Evolutionary conservation across 1,140 invertebrate genomes (phyloP), one percentile per base, ranked within the genome.

Genomic region (Dreissena rostriformis): DNA sequence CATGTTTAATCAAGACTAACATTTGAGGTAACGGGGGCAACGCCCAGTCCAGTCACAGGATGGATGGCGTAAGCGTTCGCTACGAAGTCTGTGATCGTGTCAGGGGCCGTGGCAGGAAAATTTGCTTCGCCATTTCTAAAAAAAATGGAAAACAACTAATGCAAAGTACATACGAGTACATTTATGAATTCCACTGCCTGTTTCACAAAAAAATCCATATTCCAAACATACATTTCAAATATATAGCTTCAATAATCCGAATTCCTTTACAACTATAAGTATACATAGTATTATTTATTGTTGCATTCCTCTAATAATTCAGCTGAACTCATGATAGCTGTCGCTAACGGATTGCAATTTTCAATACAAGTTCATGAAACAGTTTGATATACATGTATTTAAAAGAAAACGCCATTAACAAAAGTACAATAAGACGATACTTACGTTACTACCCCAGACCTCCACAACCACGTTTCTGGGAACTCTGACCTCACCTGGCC

Each of bases 21-120:
- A 61, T 86, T 75, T 14, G 84, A 57, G 22, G 57, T 71, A n/a
- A 49, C 22, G 0, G 78, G 53, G 28, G 78, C 72, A 8, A 99
- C 94, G 0, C 97, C 97, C 0, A 99, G 94, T 39, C 98, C 98
- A 77, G 96, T 93, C 14, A 96, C 94, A 0, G 96, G 94, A 93
- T 98, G 97, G 52, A 99, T 94, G 0, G 98, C 97, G 91, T 99
- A 99, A 0, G 97, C 98, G 49, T 96, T 97, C 0, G 99, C 95
- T n/a, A 97, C 95, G 97, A 97, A 99, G 1, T 97, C 97, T 0
- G 97, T 98, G 14, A 99, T 97, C 0, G 97, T 97, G 85, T 97
- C 96, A 0, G 98, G 98, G 51, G 97, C 96, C 68, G 92, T 92
- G 53, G 94, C 94, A 15, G 91, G 91, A 49, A 95, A 76, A 29